Base-by-base conservation (phyloP, 1,140 invertebrate genomes). In the Chymomyza costata region DNA sequence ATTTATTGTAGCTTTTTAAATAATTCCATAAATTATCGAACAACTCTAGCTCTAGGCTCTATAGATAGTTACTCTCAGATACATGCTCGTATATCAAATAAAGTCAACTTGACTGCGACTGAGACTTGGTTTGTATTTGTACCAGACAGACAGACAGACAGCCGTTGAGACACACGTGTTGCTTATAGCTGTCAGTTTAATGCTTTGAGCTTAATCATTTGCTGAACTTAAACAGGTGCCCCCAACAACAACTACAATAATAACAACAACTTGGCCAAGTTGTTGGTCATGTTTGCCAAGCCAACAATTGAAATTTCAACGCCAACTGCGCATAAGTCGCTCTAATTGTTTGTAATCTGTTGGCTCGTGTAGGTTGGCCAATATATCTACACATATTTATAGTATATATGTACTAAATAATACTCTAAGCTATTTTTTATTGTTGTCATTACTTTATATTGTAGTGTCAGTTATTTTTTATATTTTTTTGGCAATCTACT, bases 301-400 rank as follows among this genome's bases (percentile, higher is more conserved):
- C 8, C 21, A 8, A 45, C 43, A 54, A 59, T 46, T 51, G 30
- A 63, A 53, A 68, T 50, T 46, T 52, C 41, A 39, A 19, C 44
- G 5, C 49, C 8, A 55, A 47, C 47, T 41, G 65, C 54, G 45
- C 67, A 58, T 55, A 65, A 70, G 52, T 63, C 62, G 71, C 71
- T 71, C 66, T 78, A 76, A 76, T 71, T 78, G 57, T 59, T 56
- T 59, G 45, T 78, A 76, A 78, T 56, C 51, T 56, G 52, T 39
- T 25, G n/a, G 21, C 53, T 48, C n/a, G 7, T 45, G 30, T 45
- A 39, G 31, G 13, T 43, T 39, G 15, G n/a, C n/a, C n/a, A n/a
- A n/a, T n/a, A n/a, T n/a, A n/a, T n/a, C n/a, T n/a, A n/a, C n/a
- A n/a, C n/a, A n/a, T n/a, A n/a, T n/a, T n/a, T n/a, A n/a, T n/a